Evolutionary conservation across 2,888 invertebrate genomes (phyloP).

Genomic region (Pteria penguin): DNA sequence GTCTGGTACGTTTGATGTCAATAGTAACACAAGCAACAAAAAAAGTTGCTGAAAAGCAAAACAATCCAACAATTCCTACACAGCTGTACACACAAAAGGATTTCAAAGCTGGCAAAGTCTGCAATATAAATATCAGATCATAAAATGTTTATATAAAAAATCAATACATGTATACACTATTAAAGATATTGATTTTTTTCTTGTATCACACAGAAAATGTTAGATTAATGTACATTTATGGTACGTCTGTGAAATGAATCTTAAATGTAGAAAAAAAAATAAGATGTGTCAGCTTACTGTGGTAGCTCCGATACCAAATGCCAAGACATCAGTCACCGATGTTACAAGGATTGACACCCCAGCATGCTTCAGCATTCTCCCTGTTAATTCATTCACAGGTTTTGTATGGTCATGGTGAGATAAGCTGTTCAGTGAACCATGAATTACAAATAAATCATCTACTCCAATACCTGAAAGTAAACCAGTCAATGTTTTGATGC

Average conservation of each 20-base stretch:
- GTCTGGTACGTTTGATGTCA: slow-evolving; percentile 82
- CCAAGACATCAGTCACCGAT: slow-evolving; percentile 90
- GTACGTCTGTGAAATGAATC: too few relatives aligned
- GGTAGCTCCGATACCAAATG: slow-evolving; percentile 88
- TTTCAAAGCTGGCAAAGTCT: slow-evolving; percentile 89
- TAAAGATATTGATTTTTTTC: too few relatives aligned
- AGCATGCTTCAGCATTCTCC: slow-evolving; percentile 82
- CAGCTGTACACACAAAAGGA: slow-evolving; percentile 92
- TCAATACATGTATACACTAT: too few relatives aligned
- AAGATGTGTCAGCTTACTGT: too few relatives aligned
- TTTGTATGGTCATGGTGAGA: slow-evolving; percentile 50
- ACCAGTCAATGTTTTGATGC: too few relatives aligned
- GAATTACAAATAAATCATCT: slow-evolving; percentile 92
- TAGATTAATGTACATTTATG: too few relatives aligned
- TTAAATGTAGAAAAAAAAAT: too few relatives aligned
- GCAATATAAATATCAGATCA: too few relatives aligned
- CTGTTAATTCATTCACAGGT: slow-evolving; percentile 58
- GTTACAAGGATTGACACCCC: slow-evolving; percentile 92
- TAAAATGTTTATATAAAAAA: too few relatives aligned
- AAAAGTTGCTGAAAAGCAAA: slow-evolving; percentile 86
- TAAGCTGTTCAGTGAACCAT: slow-evolving; percentile 76
- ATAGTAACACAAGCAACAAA: slow-evolving; percentile 89
- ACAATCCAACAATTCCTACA: slow-evolving; percentile 88
- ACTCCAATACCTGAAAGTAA: slow-evolving; percentile 81
- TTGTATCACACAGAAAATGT: too few relatives aligned